phyloP scores from a whole-genome alignment of 2,888 invertebrate species.

The Lycaena phlaeas region DNA sequence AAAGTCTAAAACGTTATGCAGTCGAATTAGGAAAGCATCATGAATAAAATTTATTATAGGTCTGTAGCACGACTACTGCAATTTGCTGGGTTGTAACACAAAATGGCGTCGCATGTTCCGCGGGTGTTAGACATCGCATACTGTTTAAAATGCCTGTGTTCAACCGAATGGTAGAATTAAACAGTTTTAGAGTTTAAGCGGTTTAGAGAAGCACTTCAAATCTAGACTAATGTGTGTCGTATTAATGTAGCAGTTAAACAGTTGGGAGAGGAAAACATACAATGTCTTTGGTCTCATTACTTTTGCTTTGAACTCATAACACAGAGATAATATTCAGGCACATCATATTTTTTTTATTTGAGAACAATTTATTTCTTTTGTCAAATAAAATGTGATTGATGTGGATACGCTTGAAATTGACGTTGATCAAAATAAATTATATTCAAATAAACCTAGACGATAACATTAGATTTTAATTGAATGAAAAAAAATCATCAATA shows the following conservation, averaged over 20 bases:
- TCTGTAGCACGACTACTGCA: slow-evolving; percentile 9
- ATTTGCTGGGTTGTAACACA: slow-evolving; percentile 13
- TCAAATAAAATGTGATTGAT: too few species aligned
- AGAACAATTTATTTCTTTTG: too few species aligned
- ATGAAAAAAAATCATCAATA: too few species aligned
- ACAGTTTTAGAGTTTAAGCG: slow-evolving; percentile 8
- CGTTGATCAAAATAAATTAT: too few species aligned
- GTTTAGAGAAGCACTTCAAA: slow-evolving; percentile 7
- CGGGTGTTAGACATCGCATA: slow-evolving; percentile 12
- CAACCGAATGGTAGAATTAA: slow-evolving; percentile 11
- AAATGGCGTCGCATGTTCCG: slow-evolving; percentile 16
- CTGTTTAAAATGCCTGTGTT: slow-evolving; percentile 15
- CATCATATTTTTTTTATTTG: too few species aligned
- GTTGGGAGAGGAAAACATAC: neutral
- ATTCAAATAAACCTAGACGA: too few species aligned
- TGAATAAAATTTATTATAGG: slow-evolving; percentile 12
- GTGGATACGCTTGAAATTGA: too few species aligned
- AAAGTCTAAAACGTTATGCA: too few species aligned
- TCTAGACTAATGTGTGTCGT: slow-evolving; percentile 4
- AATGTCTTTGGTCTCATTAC: too few species aligned
- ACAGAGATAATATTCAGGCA: too few species aligned
- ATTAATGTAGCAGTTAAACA: slow-evolving; percentile 1
- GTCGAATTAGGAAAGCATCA: neutral
- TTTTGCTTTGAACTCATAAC: too few species aligned
- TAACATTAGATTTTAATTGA: too few species aligned